Evolutionary conservation across 2,888 invertebrate species (phyloP).

Genomic region (Odontothrips loti): DNA sequence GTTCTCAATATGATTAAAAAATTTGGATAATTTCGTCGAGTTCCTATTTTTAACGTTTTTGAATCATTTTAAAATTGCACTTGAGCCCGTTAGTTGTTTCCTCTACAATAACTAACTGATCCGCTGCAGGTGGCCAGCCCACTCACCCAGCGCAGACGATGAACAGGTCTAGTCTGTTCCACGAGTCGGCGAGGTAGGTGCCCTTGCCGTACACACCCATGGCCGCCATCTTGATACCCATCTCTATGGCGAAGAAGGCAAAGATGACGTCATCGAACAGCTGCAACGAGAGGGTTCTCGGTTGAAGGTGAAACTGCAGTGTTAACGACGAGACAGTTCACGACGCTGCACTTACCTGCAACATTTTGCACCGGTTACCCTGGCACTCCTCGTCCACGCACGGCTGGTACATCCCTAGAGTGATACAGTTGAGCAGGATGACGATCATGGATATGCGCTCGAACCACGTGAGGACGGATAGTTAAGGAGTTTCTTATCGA

Average conservation of each 20-base stretch:
- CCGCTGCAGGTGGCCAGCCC: too few relatives aligned
- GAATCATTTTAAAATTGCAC: too few relatives aligned
- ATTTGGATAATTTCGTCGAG: too few relatives aligned
- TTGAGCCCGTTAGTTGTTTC: too few relatives aligned
- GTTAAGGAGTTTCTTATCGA: conserved; percentile 59
- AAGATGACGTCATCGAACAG: conserved; percentile 98
- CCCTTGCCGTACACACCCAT: conserved; percentile 94
- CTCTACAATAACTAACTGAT: too few relatives aligned
- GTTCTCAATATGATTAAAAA: too few relatives aligned
- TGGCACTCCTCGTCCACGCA: conserved; percentile 92
- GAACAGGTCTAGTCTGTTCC: conserved; percentile 98
- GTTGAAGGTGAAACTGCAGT: neutral
- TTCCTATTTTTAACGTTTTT: too few relatives aligned
- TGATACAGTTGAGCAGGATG: conserved; percentile 96
- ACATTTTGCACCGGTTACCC: conserved; percentile 82
- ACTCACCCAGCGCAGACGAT: conserved; percentile 93
- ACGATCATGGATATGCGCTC: conserved; percentile 98
- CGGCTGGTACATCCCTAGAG: conserved; percentile 99
- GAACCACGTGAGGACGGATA: conserved; percentile 74
- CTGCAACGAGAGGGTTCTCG: conserved; percentile 51
- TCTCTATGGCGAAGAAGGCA: conserved; percentile 94
- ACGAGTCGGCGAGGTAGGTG: conserved; percentile 94
- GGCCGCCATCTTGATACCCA: conserved; percentile 97
- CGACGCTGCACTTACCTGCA: conserved; percentile 64
- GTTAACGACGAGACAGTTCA: too few relatives aligned